phyloP scores from a whole-genome alignment of 2,888 invertebrate species.

The Polymixis flavicincta region DNA sequence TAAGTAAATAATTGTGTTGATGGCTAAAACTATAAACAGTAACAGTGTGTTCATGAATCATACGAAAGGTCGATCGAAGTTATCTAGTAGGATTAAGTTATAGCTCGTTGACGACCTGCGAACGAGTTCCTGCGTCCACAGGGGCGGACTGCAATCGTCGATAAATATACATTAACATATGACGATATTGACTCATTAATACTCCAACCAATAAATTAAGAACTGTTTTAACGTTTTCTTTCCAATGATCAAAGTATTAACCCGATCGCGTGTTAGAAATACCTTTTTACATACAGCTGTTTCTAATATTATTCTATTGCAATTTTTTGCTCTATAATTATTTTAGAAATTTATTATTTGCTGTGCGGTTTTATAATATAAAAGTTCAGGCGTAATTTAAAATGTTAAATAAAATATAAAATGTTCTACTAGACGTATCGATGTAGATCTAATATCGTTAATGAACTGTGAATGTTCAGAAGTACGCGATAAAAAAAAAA shows the following conservation, averaged over 20 bases:
- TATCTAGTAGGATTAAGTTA: slow-evolving; percentile 79
- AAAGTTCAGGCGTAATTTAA: slow-evolving; percentile 58
- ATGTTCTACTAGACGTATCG: slow-evolving; percentile 27
- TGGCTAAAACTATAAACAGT: slow-evolving; percentile 48
- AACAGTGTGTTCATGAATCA: slow-evolving; percentile 58
- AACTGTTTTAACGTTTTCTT: slow-evolving; percentile 57
- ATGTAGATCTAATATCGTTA: slow-evolving; percentile 37
- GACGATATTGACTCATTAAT: slow-evolving; percentile 58
- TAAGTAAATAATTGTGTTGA: slow-evolving; percentile 52
- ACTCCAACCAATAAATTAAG: slow-evolving; percentile 45
- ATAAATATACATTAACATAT: slow-evolving; percentile 58
- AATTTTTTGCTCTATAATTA: slow-evolving; percentile 56
- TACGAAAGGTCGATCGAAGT: slow-evolving; percentile 62
- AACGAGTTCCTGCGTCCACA: slow-evolving; percentile 78
- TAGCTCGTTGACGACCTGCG: slow-evolving; percentile 82
- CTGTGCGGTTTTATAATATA: slow-evolving; percentile 34
- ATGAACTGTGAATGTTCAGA: slow-evolving; percentile 39
- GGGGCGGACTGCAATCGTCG: slow-evolving; percentile 71
- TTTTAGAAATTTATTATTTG: slow-evolving; percentile 50
- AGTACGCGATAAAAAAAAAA: slow-evolving; percentile 23
- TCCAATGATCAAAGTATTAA: slow-evolving; percentile 68
- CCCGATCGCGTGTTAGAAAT: slow-evolving; percentile 68
- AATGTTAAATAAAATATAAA: slow-evolving; percentile 49
- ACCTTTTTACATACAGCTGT: slow-evolving; percentile 55
- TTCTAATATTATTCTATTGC: slow-evolving; percentile 60